Conservation (phyloP, 2,797 vertebrate species). For the Cottoperca gobio region DNA sequence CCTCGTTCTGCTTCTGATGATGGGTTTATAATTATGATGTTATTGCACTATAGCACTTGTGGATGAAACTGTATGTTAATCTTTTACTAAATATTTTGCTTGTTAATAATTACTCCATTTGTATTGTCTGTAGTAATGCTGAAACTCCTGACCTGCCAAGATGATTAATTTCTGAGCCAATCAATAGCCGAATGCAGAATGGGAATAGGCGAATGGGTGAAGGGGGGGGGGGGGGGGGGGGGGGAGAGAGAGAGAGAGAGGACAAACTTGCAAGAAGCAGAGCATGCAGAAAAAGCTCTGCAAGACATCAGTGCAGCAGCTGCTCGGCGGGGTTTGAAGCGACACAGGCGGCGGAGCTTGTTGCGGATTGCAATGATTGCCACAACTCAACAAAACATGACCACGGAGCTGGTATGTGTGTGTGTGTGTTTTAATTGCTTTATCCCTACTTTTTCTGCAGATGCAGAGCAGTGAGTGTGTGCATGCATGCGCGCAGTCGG, state of each 20-base stretch:
- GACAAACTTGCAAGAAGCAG: constrained; percentile 74
- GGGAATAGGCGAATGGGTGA: constrained; percentile 31
- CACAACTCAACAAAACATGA: constrained; percentile 89
- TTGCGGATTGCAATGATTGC: constrained; percentile 84
- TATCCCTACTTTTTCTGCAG: not conserved
- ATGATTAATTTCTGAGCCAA: constrained; percentile 63
- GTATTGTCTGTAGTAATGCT: not conserved
- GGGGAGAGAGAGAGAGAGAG: constrained; percentile 44
- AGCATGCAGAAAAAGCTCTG: constrained; percentile 70
- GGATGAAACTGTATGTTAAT: not conserved
- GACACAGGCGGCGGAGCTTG: constrained; percentile 37
- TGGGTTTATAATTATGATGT: not conserved
- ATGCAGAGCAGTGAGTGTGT: constrained; percentile 19
- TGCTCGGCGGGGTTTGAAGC: constrained; percentile 52
- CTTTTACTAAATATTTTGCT: not conserved
- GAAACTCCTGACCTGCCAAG: constrained; percentile 38
- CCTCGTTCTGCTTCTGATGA: not conserved
- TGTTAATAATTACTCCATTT: not conserved
- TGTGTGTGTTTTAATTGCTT: constrained; percentile 30
- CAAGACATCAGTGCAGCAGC: constrained; percentile 66
- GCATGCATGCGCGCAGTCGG: not conserved
- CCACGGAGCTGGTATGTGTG: constrained; percentile 85
- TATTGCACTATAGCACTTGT: not conserved
- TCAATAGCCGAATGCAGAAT: constrained; percentile 62
- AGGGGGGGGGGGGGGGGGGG: constrained; percentile 35